These are phyloP conservation scores for Mastomys natalensis DNA, from an alignment of 2,113 vertebrate species.

Conservation along the genomic window DNA sequence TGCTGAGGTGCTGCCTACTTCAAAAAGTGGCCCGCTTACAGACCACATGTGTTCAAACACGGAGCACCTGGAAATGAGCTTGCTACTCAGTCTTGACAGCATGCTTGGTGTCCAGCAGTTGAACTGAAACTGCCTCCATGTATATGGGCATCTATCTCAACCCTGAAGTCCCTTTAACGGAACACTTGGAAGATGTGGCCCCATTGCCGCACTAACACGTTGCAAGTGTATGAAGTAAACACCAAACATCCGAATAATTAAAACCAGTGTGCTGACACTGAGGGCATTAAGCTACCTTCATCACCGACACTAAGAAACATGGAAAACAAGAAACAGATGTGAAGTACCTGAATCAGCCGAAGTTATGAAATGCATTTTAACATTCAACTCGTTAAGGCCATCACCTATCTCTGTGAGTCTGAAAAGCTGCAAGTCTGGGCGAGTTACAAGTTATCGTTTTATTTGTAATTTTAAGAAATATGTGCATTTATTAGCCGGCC, in stretches of 20 bases:
- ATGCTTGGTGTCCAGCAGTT: not conserved
- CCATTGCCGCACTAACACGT: constrained; percentile 2
- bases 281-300: not conserved
- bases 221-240: constrained; percentile 2
- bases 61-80: not conserved
- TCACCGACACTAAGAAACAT: not conserved
- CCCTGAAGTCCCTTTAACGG: not conserved
- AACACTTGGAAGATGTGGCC: not conserved
- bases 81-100: not conserved
- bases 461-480: constrained; percentile 83
- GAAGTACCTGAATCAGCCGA: not conserved
- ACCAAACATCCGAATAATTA: constrained; percentile 29
- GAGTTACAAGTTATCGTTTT: constrained; percentile 69
- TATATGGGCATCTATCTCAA: not conserved
- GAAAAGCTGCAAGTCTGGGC: constrained; percentile 63
- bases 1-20: not conserved
- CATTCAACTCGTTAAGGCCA: constrained; percentile 62
- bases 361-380: constrained; percentile 54
- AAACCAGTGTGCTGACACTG: constrained; percentile 20
- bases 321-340: not conserved
- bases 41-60: constrained; percentile 5
- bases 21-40: constrained; percentile 37
- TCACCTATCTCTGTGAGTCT: constrained; percentile 59
- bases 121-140: not conserved
- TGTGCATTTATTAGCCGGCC: constrained; percentile 73